These are phyloP conservation scores for Tinamus guttatus DNA, from an alignment of 2,113 vertebrate genomes.

Conservation along the genomic window DNA sequence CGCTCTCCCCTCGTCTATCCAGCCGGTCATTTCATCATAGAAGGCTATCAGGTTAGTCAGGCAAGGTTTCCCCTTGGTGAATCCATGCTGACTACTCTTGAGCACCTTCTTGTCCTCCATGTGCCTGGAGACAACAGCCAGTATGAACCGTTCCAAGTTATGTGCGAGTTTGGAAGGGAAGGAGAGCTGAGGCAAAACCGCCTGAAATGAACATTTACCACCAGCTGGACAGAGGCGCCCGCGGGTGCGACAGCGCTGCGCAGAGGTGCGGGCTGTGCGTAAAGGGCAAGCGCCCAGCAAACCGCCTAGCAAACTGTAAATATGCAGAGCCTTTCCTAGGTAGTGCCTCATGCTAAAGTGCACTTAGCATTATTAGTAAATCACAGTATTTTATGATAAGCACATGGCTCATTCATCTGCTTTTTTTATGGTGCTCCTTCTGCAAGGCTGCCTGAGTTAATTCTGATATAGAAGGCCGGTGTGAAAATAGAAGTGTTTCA, in stretches of 20 bases:
- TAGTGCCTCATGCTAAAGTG: not conserved
- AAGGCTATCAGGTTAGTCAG: too few relatives aligned
- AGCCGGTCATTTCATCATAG: too few relatives aligned
- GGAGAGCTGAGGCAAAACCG: not conserved
- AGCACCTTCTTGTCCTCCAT: too few relatives aligned
- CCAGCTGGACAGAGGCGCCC: not conserved
- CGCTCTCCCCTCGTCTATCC: too few relatives aligned
- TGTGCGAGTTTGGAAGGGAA: not conserved
- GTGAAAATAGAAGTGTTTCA: slow-evolving; percentile 66
- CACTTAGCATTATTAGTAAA: slow-evolving; percentile 46
- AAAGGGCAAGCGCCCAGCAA: not conserved
- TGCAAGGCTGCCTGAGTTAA: slow-evolving; percentile 18
- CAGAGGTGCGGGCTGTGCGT: not conserved
- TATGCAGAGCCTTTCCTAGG: not conserved
- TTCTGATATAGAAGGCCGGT: slow-evolving; percentile 7
- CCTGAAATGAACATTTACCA: not conserved
- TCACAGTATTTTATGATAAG: slow-evolving; percentile 41
- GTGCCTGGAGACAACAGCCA: too few relatives aligned
- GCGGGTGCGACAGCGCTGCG: not conserved
- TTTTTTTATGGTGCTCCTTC: slow-evolving; percentile 11
- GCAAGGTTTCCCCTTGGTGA: too few relatives aligned
- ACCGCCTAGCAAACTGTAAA: slow-evolving; percentile 11
- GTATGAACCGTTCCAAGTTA: too few relatives aligned
- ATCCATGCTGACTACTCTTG: too few relatives aligned
- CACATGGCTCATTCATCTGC: slow-evolving; percentile 32